phyloP scores from a whole-genome alignment of 1,140 invertebrate species.

The Leptopilina boulardi region DNA sequence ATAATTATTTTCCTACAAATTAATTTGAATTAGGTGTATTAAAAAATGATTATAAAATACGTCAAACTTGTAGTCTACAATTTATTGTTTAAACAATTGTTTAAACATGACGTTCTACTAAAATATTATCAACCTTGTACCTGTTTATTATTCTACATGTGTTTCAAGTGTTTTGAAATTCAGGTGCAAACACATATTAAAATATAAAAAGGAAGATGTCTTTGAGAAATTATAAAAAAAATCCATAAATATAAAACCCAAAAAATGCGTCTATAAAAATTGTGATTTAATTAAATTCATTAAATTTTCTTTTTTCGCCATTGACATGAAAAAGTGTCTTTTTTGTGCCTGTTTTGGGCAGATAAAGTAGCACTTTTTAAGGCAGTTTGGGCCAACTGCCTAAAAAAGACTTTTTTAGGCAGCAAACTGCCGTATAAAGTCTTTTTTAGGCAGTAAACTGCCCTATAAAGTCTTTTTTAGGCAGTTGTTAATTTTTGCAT shows the following conservation, averaged over 20 bases:
- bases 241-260: not conserved
- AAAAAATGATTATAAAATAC: not conserved
- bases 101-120: not conserved
- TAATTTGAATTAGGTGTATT: too few relatives aligned
- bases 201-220: not conserved
- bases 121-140: not conserved
- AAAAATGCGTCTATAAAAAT: not conserved
- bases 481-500: too few relatives aligned
- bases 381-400: too few relatives aligned
- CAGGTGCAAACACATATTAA: not conserved
- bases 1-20: not conserved
- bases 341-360: too few relatives aligned
- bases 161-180: constrained; percentile 12
- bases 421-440: too few relatives aligned
- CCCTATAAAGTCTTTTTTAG: too few relatives aligned
- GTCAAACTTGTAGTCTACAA: not conserved
- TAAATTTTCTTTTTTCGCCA: too few relatives aligned
- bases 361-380: too few relatives aligned
- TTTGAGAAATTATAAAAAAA: not conserved
- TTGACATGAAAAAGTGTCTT: too few relatives aligned
- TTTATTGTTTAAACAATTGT: constrained; percentile 4
- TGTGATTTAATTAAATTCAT: not conserved
- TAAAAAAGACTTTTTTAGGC: too few relatives aligned
- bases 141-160: constrained; percentile 13
- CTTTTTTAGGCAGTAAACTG: too few relatives aligned